Percentiles rank a stretch among this genome's conserved stretches.
Conservation (phyloP, 1,140 invertebrate species). For the Lepidurus packardi region DNA sequence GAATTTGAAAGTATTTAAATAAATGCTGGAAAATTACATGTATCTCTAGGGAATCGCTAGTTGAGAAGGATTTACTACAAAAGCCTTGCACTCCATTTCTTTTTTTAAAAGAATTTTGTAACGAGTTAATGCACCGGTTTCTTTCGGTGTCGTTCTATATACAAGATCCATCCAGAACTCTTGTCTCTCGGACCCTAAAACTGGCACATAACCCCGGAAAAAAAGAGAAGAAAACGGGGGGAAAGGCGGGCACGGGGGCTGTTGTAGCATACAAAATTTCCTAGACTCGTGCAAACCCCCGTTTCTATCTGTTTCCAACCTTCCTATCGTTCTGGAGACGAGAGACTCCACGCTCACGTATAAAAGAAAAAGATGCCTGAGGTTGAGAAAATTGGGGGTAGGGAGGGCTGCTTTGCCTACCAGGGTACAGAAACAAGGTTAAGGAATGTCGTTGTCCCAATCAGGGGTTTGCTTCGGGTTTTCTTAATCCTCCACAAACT, state of each 20-base stretch:
- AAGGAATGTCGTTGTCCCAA: constrained; percentile 17
- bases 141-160: too few relatives aligned
- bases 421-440: neutral
- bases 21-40: too few relatives aligned
- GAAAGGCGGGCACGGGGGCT: neutral
- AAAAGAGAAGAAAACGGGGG: neutral
- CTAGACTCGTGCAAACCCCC: neutral
- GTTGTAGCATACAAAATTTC: neutral
- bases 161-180: neutral
- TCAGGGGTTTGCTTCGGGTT: neutral
- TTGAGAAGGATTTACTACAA: too few relatives aligned
- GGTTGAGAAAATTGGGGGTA: neutral
- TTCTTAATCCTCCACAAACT: neutral
- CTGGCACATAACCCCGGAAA: neutral
- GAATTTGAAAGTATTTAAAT: too few relatives aligned
- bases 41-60: too few relatives aligned
- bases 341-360: neutral
- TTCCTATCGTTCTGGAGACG: too few relatives aligned
- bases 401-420: neutral
- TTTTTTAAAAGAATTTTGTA: too few relatives aligned
- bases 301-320: too few relatives aligned
- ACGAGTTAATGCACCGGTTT: too few relatives aligned
- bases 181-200: neutral
- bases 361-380: neutral
- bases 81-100: too few relatives aligned